Base-by-base conservation (phyloP, 2,113 vertebrate genomes). In the Gallinago jamesoni region DNA sequence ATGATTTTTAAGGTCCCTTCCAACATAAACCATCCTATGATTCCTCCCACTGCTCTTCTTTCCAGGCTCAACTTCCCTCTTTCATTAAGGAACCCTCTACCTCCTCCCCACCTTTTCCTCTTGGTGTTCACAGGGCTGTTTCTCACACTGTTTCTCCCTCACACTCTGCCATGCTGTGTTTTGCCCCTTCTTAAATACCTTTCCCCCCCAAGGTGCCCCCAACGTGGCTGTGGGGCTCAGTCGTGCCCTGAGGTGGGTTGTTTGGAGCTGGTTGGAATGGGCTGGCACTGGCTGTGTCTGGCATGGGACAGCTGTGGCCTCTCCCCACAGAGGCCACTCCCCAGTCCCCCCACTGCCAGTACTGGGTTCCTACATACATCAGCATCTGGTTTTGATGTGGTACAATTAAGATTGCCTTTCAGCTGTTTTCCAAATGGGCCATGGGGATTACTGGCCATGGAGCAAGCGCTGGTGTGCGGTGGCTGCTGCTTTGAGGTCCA, bases 201-300 rank as follows among this genome's bases (percentile, higher is more conserved):
- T 39, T 39, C 10, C 28, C 28, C 28, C 14, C 60, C 3, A 1
- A 3, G 7, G 23, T 2, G 3, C 16, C 27, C 2, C 39, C 7
- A 2, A 12, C 9, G 10, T 1, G 7, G 50, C 75, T 4, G 10
- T 2, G 23, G 33, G 30, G 22, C 55, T 8, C 60, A 22, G 67
- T 41, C 2, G 0, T 2, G 33, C 57, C 33, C 52, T 19, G 45
- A 0, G 0, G 4, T 5, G 72, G 15, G 24, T 7, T 1, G 1
- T 12, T 27, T 11, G 14, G 27, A 70, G 14, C 33, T 13, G 14
- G 14, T 24, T 60, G 57, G 31, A 59, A 15, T 23, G n/a, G 2
- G 14, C 4, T 27, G 52, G 33, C 16, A 3, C 50, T 2, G 1
- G 12, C 19, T 59, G 37, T 25, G 50, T 3, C 31, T 3, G 7